A percentile compares a stretch with the other conserved stretches of the same genome.
These are phyloP conservation scores for Hypsibius dujardini DNA, from an alignment of 1,140 invertebrate species.

Conservation along the genomic window DNA sequence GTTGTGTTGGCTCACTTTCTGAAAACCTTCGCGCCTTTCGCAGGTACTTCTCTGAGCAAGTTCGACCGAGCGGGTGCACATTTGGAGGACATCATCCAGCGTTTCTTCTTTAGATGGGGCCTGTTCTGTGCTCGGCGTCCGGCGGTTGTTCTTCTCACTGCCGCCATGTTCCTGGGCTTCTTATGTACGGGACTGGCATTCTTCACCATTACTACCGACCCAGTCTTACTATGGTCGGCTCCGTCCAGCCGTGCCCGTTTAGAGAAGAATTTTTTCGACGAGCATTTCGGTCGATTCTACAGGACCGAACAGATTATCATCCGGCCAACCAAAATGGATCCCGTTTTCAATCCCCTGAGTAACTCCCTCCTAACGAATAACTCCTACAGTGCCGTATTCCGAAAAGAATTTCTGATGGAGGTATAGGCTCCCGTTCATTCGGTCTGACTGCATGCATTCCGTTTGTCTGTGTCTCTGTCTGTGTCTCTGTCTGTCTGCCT, in stretches of 20 bases:
- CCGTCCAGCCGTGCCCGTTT: conserved; percentile 59
- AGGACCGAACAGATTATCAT: conserved; percentile 76
- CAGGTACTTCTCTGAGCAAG: not conserved
- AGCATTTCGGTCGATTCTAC: conserved; percentile 80
- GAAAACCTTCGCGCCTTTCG: conserved; percentile 12
- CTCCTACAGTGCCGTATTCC: conserved; percentile 54
- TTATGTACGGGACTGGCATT: conserved; percentile 46
- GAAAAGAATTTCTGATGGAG: conserved; percentile 51
- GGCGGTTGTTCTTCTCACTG: conserved; percentile 52
- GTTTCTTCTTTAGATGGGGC: conserved; percentile 61
- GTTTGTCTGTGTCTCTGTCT: no score
- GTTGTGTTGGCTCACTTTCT: conserved; percentile 5
- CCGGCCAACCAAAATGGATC: conserved; percentile 29
- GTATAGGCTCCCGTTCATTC: conserved; percentile 24
- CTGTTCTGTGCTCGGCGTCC: conserved; percentile 58
- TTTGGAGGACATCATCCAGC: conserved; percentile 54
- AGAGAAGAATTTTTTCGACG: conserved; percentile 77
- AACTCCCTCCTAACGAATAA: conserved; percentile 20
- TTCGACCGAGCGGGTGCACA: conserved; percentile 53
- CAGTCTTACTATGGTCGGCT: conserved; percentile 88
- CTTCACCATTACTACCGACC: conserved; percentile 68
- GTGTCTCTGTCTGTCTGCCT: no score
- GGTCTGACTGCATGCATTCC: no score
- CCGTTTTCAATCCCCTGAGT: conserved; percentile 7
- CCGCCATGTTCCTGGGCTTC: conserved; percentile 42